Percentiles rank a stretch among this genome's conserved stretches.
phyloP scores from a whole-genome alignment of 2,113 vertebrate genomes.

The Myiozetetes cayanensis region DNA sequence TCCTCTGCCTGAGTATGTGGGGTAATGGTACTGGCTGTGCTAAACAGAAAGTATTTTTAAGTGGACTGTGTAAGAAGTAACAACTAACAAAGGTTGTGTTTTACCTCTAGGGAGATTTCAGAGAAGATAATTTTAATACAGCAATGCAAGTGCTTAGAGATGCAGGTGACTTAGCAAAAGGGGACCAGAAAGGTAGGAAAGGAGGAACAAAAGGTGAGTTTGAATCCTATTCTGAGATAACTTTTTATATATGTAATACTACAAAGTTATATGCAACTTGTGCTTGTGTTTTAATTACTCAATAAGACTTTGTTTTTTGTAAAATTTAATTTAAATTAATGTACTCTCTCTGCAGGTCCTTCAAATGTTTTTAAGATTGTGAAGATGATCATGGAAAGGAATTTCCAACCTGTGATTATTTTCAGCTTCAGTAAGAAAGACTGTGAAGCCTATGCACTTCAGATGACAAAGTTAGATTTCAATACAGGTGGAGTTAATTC shows the following conservation, averaged over 20 bases:
- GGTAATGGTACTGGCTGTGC: neutral
- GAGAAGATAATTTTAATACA: slow-evolving; percentile 98
- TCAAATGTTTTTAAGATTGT: slow-evolving; percentile 99
- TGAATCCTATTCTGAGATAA: neutral
- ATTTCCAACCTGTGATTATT: slow-evolving; percentile 98
- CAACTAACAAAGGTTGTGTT: neutral
- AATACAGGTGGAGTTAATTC: slow-evolving; percentile 83
- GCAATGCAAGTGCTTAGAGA: slow-evolving; percentile 98
- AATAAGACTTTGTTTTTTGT: neutral
- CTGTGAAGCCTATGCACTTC: slow-evolving; percentile 96
- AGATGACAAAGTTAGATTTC: slow-evolving; percentile 96
- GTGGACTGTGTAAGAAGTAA: neutral
- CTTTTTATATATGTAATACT: neutral
- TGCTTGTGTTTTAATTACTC: neutral
- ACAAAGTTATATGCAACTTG: neutral
- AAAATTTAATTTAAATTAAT: neutral
- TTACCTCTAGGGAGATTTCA: slow-evolving; percentile 88
- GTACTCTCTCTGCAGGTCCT: slow-evolving; percentile 78
- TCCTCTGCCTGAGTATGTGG: neutral
- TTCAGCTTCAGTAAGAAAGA: slow-evolving; percentile 99
- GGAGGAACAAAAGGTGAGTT: slow-evolving; percentile 91
- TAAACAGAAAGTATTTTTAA: neutral
- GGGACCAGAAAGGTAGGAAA: slow-evolving; percentile 91
- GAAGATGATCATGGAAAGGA: slow-evolving; percentile 99
- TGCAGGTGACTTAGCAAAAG: slow-evolving; percentile 88